Base-by-base conservation (phyloP, 2,797 vertebrate genomes). In the Gymnothorax reevesii region DNA sequence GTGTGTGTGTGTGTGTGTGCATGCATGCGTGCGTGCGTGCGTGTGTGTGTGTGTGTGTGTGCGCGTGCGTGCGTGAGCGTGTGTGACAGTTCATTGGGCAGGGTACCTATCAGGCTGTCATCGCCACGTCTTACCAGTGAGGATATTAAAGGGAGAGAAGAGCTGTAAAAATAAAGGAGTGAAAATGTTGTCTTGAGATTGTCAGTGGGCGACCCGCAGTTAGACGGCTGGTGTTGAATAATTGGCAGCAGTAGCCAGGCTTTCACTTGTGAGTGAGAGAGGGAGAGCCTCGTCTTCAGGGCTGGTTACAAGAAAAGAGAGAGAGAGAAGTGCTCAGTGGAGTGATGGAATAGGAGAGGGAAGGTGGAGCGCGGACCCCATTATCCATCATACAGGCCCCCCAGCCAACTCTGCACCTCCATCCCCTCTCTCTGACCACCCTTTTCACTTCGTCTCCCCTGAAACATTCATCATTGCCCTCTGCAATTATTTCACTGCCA, bases 401-500 rank as follows among this genome's bases (percentile, higher is more conserved):
- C 75, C 73, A 75, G 73, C 73, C 73, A 75, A 33, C 27, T 9
- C 27, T 3, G 27, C 71, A 27, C 71, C 33, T 3, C 33, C 13
- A 27, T 42, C 73, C 75, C 3, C 75, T 22, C 49, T 20, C 49
- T 10, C 42, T 79, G 75, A 79, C 49, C 75, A 79, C 75, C 54
- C 49, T 79, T 79, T 79, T 79, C 75, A 79, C 52, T 79, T 79
- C 8, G n/a, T 79, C 75, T 54, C 75, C n/a, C 75, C 22, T 55
- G 1, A 6, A 4, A 20, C 75, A 79, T 54, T 49, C 9, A 4
- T 79, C 75, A 79, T 55, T 17, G 22, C 17, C 49, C 75, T 54
- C 17, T n/a, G 49, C 75, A 52, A 20, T 79, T 55, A 54, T 54
- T 79, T 54, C 75, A 79, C 49, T 7, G 75, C 15, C 49, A 54